A percentile compares a stretch with the other conserved stretches of the same genome.
Evolutionary conservation across 2,113 vertebrate species (phyloP).

Genomic region (Rissa tridactyla): DNA sequence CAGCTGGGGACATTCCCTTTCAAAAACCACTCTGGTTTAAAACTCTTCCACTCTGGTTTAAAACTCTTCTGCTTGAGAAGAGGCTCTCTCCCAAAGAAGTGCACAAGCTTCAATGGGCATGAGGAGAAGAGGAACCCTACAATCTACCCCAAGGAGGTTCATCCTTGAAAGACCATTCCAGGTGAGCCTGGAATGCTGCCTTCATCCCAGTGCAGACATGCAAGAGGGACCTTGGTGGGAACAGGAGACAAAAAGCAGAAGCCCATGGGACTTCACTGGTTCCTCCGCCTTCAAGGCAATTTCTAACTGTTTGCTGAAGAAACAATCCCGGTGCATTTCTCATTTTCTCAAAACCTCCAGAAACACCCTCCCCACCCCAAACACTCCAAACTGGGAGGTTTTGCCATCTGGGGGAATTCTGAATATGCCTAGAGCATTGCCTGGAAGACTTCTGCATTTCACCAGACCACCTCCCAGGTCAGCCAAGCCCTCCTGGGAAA

Average conservation of each 20-base stretch:
- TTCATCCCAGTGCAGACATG: neutral
- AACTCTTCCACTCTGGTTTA: neutral
- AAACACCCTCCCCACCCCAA: neutral
- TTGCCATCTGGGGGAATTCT: neutral
- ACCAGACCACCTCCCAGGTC: neutral
- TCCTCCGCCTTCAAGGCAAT: neutral
- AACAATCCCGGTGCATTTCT: neutral
- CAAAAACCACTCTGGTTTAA: neutral
- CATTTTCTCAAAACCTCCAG: neutral
- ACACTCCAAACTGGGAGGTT: neutral
- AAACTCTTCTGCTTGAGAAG: neutral
- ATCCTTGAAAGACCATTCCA: neutral
- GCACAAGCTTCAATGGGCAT: neutral
- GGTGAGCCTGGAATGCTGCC: neutral
- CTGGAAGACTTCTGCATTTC: neutral
- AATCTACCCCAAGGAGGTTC: neutral
- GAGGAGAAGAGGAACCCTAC: neutral
- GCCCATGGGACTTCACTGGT: neutral
- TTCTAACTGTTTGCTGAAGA: neutral
- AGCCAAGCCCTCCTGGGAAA: neutral
- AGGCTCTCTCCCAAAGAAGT: neutral
- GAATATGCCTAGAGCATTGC: neutral
- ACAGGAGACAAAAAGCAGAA: neutral
- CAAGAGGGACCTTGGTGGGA: neutral
- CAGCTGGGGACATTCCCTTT: neutral